Base-by-base conservation (phyloP, 1,140 invertebrate species). In the Achroia grisella region DNA sequence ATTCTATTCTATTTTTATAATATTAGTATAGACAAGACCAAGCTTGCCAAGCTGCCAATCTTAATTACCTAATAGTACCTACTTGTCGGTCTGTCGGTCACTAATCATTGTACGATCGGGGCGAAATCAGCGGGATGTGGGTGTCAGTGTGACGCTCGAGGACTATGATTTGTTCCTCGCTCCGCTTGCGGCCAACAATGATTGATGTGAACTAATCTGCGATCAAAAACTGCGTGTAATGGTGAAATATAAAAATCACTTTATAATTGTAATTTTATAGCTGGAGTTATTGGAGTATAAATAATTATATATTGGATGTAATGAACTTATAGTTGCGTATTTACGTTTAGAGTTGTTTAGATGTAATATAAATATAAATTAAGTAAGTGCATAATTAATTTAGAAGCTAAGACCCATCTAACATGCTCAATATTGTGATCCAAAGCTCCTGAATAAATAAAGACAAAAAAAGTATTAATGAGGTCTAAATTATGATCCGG, bases 101-200 rank as follows among this genome's bases (percentile, higher is more conserved):
- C 2, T 23, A 2, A 23, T 23, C 17, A 23, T 23, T 23, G 6
- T 6, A 23, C 17, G 17, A 23, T 23, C 6, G 34, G 34, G 15
- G 27, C 35, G 36, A 13, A 29, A 33, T 40, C 45, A 50, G 42
- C 59, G 73, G 71, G 73, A 78, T 71, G 73, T 71, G 62, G 67
- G 69, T 74, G 75, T 83, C 79, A 73, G 60, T 43, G 58, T 78
- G 76, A 80, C 63, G 65, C 54, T 64, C 51, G 49, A 58, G 56
- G 63, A 81, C 79, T 81, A 78, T 84, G 79, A 80, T 84, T 81
- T 81, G 60, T 69, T 53, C 71, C 67, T 44, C 64, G 75, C 47
- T 78, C 66, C 69, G 73, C 73, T 78, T 74, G 69, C 68, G 39
- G 43, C 45, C 50, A 41, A 71, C 73, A 69, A 72, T 69, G 69